These are phyloP conservation scores for Pseudomyrmex cubaensis DNA, from an alignment of 1,140 invertebrate species.

Conservation along the genomic window DNA sequence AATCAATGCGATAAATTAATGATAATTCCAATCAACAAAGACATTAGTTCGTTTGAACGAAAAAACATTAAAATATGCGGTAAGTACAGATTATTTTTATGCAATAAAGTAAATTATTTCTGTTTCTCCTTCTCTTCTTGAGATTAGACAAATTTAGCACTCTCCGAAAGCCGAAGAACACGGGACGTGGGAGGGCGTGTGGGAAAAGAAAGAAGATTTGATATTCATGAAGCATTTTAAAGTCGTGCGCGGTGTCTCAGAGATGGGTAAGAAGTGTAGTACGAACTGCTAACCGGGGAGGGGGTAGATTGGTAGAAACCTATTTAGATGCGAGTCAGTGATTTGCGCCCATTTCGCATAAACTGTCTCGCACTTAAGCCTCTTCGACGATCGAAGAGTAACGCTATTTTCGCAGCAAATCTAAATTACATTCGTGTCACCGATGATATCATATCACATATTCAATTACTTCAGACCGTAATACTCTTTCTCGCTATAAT, in stretches of 20 bases:
- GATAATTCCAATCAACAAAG: not conserved
- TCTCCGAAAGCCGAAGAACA: slow-evolving; percentile 9
- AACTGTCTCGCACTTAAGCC: slow-evolving; percentile 4
- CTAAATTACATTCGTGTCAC: slow-evolving; percentile 18
- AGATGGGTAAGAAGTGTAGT: slow-evolving; percentile 69
- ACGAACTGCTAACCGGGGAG: slow-evolving; percentile 59
- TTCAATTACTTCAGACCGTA: not conserved
- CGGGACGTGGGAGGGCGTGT: slow-evolving; percentile 14
- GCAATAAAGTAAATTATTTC: not conserved
- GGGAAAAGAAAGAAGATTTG: slow-evolving; percentile 74
- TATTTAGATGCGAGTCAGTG: slow-evolving; percentile 75
- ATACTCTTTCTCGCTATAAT: not conserved
- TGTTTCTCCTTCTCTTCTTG: not conserved
- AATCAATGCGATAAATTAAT: not conserved
- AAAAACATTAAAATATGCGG: not conserved
- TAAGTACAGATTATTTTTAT: not conserved
- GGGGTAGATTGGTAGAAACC: slow-evolving; percentile 70
- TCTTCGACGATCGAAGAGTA: slow-evolving; percentile 19
- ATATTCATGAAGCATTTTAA: slow-evolving; percentile 79
- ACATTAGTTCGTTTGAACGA: not conserved
- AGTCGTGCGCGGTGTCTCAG: slow-evolving; percentile 64
- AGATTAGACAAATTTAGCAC: not conserved
- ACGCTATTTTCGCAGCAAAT: not conserved
- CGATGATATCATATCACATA: not conserved
- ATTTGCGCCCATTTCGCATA: slow-evolving; percentile 66